Evolutionary conservation across 2,888 invertebrate species (phyloP).

Genomic region (Pristionchus mayeri): DNA sequence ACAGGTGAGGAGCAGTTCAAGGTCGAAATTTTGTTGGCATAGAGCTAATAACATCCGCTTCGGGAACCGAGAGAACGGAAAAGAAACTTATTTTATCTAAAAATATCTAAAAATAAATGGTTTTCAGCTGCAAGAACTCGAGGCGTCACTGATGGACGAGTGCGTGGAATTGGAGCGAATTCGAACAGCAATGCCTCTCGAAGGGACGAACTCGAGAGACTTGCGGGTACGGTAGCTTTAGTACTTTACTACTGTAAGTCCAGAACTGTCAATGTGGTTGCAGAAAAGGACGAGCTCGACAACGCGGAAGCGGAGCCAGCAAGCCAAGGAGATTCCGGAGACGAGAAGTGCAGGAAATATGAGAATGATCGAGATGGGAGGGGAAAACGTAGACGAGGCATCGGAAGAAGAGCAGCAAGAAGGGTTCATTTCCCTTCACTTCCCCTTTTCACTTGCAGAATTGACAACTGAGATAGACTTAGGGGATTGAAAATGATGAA

Average conservation of each 20-base stretch:
- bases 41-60: neutral
- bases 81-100: neutral
- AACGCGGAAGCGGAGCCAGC: slow-evolving; percentile 2
- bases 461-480: neutral
- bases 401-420: slow-evolving; percentile 10
- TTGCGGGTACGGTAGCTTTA: neutral
- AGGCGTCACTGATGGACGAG: slow-evolving; percentile 60
- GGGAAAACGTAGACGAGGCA: neutral
- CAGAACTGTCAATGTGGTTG: neutral
- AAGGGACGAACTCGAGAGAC: neutral
- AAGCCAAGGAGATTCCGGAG: neutral
- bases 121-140: slow-evolving; percentile 62
- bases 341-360: slow-evolving; percentile 4
- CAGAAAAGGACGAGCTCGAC: slow-evolving; percentile 13
- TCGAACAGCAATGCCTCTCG: neutral
- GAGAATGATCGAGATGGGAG: slow-evolving; percentile 37
- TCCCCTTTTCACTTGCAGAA: neutral
- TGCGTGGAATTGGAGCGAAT: slow-evolving; percentile 61
- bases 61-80: neutral
- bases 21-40: neutral
- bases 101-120: too few relatives aligned
- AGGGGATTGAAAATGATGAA: neutral
- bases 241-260: too few relatives aligned
- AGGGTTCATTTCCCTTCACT: too few relatives aligned
- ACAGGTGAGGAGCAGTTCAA: slow-evolving; percentile 53